Evolutionary conservation across 2,888 invertebrate species (phyloP).

Genomic region (Tachina lurida): DNA sequence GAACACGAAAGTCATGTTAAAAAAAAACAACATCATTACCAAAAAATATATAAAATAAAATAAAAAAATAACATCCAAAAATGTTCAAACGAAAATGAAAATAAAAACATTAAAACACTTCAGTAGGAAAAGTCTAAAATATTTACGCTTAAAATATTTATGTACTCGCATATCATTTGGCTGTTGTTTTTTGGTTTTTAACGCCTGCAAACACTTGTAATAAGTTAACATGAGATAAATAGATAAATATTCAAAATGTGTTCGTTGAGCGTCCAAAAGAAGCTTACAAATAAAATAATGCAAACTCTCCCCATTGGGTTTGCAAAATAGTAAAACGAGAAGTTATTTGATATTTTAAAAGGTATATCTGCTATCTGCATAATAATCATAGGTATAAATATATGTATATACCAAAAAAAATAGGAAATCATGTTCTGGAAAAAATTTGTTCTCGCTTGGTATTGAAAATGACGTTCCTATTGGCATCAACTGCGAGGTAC

Average conservation of each 20-base stretch:
- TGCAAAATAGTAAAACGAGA: not conserved
- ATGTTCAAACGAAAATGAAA: conserved; percentile 1
- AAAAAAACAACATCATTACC: conserved; percentile 2
- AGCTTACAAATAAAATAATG: not conserved
- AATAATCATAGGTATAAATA: too few relatives aligned
- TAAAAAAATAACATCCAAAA: not conserved
- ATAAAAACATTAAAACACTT: not conserved
- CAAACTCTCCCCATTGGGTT: not conserved
- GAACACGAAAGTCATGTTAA: not conserved
- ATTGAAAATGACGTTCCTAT: too few relatives aligned
- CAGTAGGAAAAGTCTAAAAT: not conserved
- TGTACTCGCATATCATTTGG: not conserved
- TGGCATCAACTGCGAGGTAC: too few relatives aligned
- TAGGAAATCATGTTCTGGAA: too few relatives aligned
- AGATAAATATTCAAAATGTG: conserved; percentile 21
- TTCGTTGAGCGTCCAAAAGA: not conserved
- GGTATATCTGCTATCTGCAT: too few relatives aligned
- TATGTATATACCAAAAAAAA: too few relatives aligned
- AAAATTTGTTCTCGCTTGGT: too few relatives aligned
- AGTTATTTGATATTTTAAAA: not conserved
- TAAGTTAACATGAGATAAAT: conserved; percentile 38
- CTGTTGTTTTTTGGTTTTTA: not conserved
- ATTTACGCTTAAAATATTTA: not conserved
- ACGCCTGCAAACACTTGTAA: conserved; percentile 22
- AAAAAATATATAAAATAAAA: too few relatives aligned